phyloP scores from a whole-genome alignment of 2,797 vertebrate species.

The Liasis olivaceus region DNA sequence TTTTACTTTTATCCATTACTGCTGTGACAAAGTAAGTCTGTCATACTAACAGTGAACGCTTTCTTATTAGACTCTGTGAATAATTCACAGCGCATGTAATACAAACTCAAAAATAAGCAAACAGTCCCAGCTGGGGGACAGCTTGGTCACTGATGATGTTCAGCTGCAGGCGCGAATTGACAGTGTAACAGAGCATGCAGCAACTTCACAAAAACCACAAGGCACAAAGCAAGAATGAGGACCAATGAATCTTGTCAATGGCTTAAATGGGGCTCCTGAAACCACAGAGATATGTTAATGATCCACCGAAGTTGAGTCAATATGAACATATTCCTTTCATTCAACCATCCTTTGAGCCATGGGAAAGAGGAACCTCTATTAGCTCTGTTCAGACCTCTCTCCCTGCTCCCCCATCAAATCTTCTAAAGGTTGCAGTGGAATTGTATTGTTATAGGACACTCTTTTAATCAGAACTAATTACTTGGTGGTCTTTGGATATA shows the following conservation, averaged over 20 bases:
- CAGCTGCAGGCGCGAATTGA: background rate
- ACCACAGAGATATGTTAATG: too few species aligned
- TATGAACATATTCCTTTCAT: background rate
- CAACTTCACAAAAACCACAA: background rate
- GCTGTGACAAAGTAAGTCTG: constrained; percentile 6
- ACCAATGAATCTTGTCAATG: background rate
- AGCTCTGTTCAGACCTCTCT: background rate
- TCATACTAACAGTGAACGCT: background rate
- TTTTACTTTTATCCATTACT: background rate
- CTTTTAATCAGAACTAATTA: background rate
- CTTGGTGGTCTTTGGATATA: background rate
- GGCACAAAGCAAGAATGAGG: background rate
- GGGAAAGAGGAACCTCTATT: background rate
- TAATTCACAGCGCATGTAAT: background rate
- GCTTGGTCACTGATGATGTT: background rate
- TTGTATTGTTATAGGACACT: background rate
- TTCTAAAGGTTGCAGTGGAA: background rate
- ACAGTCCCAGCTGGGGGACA: background rate
- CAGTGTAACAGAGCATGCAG: background rate
- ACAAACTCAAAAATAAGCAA: background rate
- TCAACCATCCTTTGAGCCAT: background rate
- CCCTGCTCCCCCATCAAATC: too few species aligned
- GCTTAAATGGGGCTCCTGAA: background rate
- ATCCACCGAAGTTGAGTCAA: background rate
- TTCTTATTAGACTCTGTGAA: background rate